Evolutionary conservation across 2,797 vertebrate species (phyloP), one percentile per base, ranked within the genome.

Genomic region (Parauchenoglanis punctatus): DNA sequence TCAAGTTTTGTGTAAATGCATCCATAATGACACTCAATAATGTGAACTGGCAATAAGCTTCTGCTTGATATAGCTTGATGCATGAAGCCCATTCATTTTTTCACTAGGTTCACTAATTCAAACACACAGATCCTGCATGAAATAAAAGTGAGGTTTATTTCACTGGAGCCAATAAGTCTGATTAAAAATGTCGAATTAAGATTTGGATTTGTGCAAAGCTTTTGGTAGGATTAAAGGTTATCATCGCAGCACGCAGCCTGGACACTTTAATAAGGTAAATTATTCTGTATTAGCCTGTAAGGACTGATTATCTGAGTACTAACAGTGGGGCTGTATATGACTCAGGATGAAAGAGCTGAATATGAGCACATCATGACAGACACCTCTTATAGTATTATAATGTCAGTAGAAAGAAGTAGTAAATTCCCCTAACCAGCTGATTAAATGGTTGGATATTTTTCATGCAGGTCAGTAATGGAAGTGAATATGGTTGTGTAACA

Each of bases 211-310:
- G 20, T 40, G 35, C 31, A 44, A 44, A 44, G 31, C 56, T 15
- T 18, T 61, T 63, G 12, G 58, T 61, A 61, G 58, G 35, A 81
- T 81, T 61, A 63, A 61, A 81, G 78, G 40, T 81, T n/a, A 46
- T 46, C 18, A 40, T 81, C 56, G 15, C 35, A 44, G 18, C 54
- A 80, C 17, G 3, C 54, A 35, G 12, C 78, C 31, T 25, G 35
- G 58, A 56, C 56, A 61, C 11, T 81, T 35, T 81, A 81, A 81
- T 6, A 18, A 80, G 77, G 31, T 58, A 59, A 80, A 80, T 44
- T 23, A 25, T 81, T 81, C 31, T 35, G 54, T 10, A 18, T 58
- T 35, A 81, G 80, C 80, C 40, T 63, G 58, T 63, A 81, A 81
- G 78, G 2, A 59, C 77, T 81, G 77, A 81, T 81, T 61, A 59